Conservation (phyloP, 2,888 invertebrate species). For the Caradrina clavipalpis region DNA sequence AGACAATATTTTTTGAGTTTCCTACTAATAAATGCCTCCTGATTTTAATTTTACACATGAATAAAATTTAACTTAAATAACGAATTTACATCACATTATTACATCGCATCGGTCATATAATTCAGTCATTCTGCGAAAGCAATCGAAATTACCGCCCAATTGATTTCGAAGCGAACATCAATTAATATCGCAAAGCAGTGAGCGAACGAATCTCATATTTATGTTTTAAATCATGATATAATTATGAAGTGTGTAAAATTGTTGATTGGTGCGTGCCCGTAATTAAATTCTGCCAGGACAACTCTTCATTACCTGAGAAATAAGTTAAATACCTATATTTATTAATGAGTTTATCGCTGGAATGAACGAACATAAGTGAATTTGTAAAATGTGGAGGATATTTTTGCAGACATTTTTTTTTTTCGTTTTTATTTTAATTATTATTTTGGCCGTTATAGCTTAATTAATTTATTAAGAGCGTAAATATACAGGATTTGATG, state of each 20-base stretch:
- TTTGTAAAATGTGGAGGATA: too few species aligned
- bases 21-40: neutral
- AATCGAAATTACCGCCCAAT: constrained; percentile 55
- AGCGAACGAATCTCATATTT: constrained; percentile 37
- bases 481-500: too few species aligned
- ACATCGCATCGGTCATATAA: constrained; percentile 28
- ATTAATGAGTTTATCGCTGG: neutral
- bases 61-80: neutral
- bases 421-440: too few species aligned
- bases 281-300: constrained; percentile 35
- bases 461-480: too few species aligned
- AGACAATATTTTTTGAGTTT: neutral
- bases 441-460: too few species aligned
- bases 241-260: constrained; percentile 42
- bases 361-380: neutral
- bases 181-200: constrained; percentile 55
- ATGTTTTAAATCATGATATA: constrained; percentile 49
- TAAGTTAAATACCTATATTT: constrained; percentile 5
- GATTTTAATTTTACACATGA: neutral
- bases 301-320: constrained; percentile 28
- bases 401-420: too few species aligned
- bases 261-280: constrained; percentile 39
- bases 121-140: constrained; percentile 45
- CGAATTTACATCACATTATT: constrained; percentile 29
- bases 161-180: constrained; percentile 50